A percentile compares a stretch with the other conserved stretches of the same genome.
Conservation (phyloP, 2,113 vertebrate species). For the Otis tarda region DNA sequence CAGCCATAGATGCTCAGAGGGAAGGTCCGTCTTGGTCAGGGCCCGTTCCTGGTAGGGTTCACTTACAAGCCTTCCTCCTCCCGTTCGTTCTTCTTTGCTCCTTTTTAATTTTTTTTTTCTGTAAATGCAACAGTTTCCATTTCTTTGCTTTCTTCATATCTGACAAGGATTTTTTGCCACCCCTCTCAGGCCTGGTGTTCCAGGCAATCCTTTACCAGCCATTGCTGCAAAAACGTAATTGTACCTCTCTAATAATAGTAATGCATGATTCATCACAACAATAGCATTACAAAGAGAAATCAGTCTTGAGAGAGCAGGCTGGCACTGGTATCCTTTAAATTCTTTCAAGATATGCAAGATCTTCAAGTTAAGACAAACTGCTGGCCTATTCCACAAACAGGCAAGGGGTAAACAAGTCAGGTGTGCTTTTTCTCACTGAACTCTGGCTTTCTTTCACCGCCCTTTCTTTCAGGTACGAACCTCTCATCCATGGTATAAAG, state of each 20-base stretch:
- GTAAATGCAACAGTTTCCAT: background rate
- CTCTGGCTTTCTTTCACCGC: background rate
- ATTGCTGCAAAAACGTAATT: background rate
- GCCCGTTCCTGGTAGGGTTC: background rate
- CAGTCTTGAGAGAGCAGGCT: background rate
- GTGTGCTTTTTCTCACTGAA: background rate
- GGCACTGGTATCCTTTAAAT: background rate
- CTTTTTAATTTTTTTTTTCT: background rate
- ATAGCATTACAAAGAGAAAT: background rate
- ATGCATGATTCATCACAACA: background rate
- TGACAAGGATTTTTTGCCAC: background rate
- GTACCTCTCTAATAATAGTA: background rate
- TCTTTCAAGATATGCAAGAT: background rate
- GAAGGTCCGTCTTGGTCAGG: background rate
- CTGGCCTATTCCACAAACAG: background rate
- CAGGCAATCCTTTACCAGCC: background rate
- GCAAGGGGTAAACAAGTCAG: background rate
- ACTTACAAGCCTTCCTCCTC: background rate
- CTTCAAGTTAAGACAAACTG: background rate
- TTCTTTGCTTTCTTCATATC: background rate
- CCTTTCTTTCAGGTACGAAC: background rate
- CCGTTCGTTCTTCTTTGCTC: background rate
- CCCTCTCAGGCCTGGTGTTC: background rate
- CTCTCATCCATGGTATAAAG: background rate
- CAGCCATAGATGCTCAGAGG: background rate